A percentile compares a stretch with the other conserved stretches of the same genome.
Evolutionary conservation across 2,113 vertebrate species (phyloP).

Genomic region (Spea multiplicata): DNA sequence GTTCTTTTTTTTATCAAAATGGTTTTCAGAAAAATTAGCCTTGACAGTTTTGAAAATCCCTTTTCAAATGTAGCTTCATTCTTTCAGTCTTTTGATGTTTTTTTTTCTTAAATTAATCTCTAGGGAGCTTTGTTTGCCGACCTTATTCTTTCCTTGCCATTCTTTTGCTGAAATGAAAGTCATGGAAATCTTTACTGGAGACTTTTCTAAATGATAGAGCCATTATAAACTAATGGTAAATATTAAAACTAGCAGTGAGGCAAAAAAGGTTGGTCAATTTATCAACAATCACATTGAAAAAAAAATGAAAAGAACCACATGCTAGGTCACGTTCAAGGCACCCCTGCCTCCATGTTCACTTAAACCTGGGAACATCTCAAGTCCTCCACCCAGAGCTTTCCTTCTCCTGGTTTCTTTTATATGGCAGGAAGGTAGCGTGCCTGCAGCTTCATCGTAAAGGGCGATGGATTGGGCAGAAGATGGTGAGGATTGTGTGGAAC

Average conservation of each 20-base stretch:
- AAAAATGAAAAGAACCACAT: too few relatives aligned
- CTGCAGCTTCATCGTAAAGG: too few relatives aligned
- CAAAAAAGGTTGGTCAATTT: not conserved
- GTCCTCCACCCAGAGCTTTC: too few relatives aligned
- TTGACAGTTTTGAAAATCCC: not conserved
- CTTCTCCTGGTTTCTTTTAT: too few relatives aligned
- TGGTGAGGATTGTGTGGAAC: too few relatives aligned
- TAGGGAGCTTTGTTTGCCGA: slow-evolving; percentile 7
- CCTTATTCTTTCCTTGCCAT: not conserved
- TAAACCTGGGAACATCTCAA: too few relatives aligned
- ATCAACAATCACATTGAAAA: too few relatives aligned
- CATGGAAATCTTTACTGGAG: not conserved
- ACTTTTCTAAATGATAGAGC: not conserved
- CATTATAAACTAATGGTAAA: not conserved
- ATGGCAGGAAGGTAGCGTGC: too few relatives aligned
- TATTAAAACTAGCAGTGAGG: not conserved
- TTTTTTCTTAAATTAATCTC: not conserved
- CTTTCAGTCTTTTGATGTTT: not conserved
- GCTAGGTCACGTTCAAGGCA: too few relatives aligned
- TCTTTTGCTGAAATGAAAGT: not conserved
- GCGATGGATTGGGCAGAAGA: too few relatives aligned
- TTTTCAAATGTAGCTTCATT: not conserved
- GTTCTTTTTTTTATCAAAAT: slow-evolving; percentile 2
- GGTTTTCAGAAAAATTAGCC: not conserved
- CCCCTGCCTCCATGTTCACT: too few relatives aligned